Conservation (phyloP, 2,113 vertebrate species). For the Drymodes brunneopygia region DNA sequence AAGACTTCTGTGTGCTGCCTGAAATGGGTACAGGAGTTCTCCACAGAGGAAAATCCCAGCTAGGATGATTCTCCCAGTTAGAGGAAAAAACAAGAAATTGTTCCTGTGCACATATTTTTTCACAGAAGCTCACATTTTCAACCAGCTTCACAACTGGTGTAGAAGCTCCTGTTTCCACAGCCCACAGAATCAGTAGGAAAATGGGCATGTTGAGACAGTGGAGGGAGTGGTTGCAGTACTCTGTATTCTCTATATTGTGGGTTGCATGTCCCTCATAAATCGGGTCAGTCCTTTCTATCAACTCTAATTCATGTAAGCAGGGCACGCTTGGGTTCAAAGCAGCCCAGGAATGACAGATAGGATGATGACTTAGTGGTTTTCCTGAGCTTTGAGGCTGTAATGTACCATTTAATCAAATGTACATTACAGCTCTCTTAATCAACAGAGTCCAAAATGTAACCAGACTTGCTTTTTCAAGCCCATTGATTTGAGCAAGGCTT, state of each 20-base stretch:
- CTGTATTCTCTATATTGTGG: not conserved
- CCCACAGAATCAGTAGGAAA: not conserved
- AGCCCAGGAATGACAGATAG: not conserved
- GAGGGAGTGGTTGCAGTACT: not conserved
- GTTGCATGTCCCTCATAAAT: not conserved
- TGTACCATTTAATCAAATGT: not conserved
- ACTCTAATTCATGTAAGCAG: not conserved
- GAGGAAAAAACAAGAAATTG: not conserved
- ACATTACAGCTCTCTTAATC: not conserved
- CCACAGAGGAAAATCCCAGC: not conserved
- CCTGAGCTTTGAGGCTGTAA: not conserved
- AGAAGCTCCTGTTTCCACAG: not conserved
- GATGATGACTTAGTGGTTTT: not conserved
- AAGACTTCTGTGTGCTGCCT: not conserved
- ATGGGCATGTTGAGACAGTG: not conserved
- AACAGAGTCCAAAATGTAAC: not conserved
- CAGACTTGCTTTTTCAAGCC: not conserved
- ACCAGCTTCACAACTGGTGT: not conserved
- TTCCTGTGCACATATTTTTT: not conserved
- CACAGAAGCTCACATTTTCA: not conserved
- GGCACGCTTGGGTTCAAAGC: not conserved
- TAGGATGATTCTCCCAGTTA: not conserved
- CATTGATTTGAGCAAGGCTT: not conserved
- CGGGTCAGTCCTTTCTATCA: not conserved
- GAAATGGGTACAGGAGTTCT: not conserved